Evolutionary conservation across 53 echinoderm and acorn worm genomes (phyloP), one percentile per base, ranked within the genome.

Genomic region (Stichopus horrens): DNA sequence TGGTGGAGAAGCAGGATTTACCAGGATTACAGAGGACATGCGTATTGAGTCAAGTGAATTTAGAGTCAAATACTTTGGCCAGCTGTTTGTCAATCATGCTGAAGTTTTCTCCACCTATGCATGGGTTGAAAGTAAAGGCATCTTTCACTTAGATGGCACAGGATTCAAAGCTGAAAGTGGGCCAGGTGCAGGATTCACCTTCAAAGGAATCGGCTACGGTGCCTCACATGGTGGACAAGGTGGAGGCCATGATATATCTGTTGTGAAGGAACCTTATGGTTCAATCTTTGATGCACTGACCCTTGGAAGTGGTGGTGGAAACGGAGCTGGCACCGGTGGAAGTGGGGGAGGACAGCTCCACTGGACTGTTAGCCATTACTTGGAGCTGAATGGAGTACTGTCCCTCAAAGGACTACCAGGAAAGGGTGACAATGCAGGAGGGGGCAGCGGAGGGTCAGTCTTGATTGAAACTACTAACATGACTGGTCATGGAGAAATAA

Each of bases 211-310:
- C 84, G 96, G 96, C 9, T 96, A 96, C 88, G 96, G 96, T 56
- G 96, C 91, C 53, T 91, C 93, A 55, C 94, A 96, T 86, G 96
- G 96, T 57, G 96, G 96, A 53, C 94, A 96, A 90, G 96, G 96
- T 82, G 96, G 96, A 58, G 96, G 96, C 8, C 52, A 74, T 21
- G 88, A 92, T 73, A 83, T 84, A 8, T 52, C 86, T 22, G 59
- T 87, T 23, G 94, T 96, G 14, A 92, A 93, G 84, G 94, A 94
- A 54, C 96, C 96, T 7, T 92, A 94, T 92, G 96, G 94, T 37
- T 96, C 96, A 22, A 82, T 96, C 63, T 94, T 90, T 67, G 90
- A 83, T 59, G 92, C 92, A 9, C 53, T 93, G 60, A 85, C 87
- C 19, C 75, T 89, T 74, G 96, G 96, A 59, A 96, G 96, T 89